phyloP scores from a whole-genome alignment of 1,140 invertebrate species.

The Phymorhynchus buccinoides region DNA sequence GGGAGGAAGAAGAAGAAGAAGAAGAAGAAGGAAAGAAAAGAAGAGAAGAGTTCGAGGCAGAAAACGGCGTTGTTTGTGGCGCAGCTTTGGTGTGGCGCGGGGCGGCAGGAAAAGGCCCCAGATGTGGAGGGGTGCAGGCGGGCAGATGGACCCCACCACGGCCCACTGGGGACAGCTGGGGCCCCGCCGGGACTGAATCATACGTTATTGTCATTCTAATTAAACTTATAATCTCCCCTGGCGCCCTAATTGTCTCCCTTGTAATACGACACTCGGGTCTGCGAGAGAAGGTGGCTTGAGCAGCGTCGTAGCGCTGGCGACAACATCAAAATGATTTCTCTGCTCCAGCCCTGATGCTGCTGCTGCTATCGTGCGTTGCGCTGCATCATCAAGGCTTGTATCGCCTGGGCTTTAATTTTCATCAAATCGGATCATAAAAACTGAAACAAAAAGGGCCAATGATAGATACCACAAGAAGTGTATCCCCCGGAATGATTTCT shows the following conservation, averaged over 20 bases:
- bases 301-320: neutral
- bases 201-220: constrained; percentile 44
- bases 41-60: no score
- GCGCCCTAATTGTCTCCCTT: constrained; percentile 37
- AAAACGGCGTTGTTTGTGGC: no score
- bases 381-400: neutral
- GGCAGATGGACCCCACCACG: constrained; percentile 23
- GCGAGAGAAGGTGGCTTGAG: neutral
- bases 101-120: constrained; percentile 14
- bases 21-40: no score
- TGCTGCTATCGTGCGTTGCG: neutral
- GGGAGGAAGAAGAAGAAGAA: no score
- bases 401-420: neutral
- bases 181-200: constrained; percentile 39
- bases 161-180: constrained; percentile 32
- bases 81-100: no score
- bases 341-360: neutral
- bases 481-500: constrained; percentile 26
- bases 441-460: neutral
- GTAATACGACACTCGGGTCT: constrained; percentile 21
- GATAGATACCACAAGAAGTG: neutral
- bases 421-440: constrained; percentile 24
- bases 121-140: constrained; percentile 21
- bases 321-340: constrained; percentile 15
- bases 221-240: constrained; percentile 39